Conservation (phyloP, 2,888 invertebrate genomes). For the Synanthedon formicaeformis region DNA sequence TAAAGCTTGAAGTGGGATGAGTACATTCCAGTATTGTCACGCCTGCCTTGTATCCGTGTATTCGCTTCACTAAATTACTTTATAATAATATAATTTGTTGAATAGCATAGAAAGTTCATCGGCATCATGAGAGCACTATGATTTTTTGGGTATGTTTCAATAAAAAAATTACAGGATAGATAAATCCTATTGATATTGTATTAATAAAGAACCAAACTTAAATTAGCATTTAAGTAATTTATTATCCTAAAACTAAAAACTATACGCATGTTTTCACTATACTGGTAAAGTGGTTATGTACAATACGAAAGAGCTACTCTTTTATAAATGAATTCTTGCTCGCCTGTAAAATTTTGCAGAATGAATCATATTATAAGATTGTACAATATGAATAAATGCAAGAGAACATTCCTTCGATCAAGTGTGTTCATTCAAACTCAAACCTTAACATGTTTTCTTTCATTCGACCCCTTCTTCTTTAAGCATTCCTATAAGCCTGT, state of each 20-base stretch:
- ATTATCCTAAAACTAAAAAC: constrained; percentile 70
- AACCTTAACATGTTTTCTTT: not conserved
- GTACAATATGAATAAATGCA: constrained; percentile 72
- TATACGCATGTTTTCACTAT: constrained; percentile 73
- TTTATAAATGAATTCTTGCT: constrained; percentile 73
- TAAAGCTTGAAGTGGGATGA: constrained; percentile 15
- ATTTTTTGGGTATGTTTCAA: constrained; percentile 58
- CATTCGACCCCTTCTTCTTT: not conserved
- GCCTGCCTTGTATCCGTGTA: constrained; percentile 61
- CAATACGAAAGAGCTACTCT: constrained; percentile 69
- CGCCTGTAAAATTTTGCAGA: constrained; percentile 72
- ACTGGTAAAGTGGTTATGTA: constrained; percentile 71
- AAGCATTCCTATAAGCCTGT: not conserved
- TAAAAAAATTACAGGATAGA: constrained; percentile 60
- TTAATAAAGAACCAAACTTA: constrained; percentile 72
- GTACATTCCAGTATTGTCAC: constrained; percentile 29
- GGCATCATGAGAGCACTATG: constrained; percentile 60
- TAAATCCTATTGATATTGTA: constrained; percentile 70
- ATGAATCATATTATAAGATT: constrained; percentile 71
- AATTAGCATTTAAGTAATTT: constrained; percentile 71
- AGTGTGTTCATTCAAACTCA: not conserved
- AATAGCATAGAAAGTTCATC: constrained; percentile 69
- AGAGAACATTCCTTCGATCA: constrained; percentile 68
- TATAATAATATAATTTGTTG: constrained; percentile 43
- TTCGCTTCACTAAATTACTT: constrained; percentile 56